These are phyloP conservation scores for Coccyzus lansbergi DNA, from an alignment of 2,797 vertebrate species.

Conservation along the genomic window DNA sequence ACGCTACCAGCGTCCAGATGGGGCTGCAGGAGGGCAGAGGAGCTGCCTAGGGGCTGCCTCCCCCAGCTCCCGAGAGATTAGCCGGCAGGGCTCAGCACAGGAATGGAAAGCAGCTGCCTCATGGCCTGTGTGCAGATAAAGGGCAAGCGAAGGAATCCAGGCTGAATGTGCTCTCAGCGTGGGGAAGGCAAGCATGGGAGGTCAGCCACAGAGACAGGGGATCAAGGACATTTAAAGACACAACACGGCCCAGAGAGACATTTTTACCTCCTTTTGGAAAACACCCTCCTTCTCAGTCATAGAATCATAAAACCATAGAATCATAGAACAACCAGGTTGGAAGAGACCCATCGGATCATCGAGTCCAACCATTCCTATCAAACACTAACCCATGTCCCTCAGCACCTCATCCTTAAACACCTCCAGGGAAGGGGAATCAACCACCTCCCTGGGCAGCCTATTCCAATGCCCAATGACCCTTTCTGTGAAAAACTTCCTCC, in stretches of 20 bases:
- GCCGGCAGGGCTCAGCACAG: background rate
- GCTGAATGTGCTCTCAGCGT: background rate
- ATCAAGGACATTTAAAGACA: background rate
- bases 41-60: background rate
- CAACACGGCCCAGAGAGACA: background rate
- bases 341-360: too few species aligned
- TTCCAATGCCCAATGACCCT: too few species aligned
- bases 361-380: too few species aligned
- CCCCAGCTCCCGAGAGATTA: background rate
- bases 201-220: background rate
- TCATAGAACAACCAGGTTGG: too few species aligned
- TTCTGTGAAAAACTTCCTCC: too few species aligned
- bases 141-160: constrained; percentile 21
- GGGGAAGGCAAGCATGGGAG: background rate
- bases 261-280: background rate
- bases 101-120: constrained; percentile 33
- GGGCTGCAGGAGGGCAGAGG: background rate
- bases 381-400: too few species aligned
- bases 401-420: too few species aligned
- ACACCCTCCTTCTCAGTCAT: background rate
- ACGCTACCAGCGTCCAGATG: background rate
- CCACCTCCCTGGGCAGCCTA: too few species aligned
- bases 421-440: too few species aligned
- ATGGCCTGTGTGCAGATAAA: background rate
- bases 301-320: too few species aligned